phyloP scores from a whole-genome alignment of 2,888 invertebrate species.

The Leptogaster cylindrica region DNA sequence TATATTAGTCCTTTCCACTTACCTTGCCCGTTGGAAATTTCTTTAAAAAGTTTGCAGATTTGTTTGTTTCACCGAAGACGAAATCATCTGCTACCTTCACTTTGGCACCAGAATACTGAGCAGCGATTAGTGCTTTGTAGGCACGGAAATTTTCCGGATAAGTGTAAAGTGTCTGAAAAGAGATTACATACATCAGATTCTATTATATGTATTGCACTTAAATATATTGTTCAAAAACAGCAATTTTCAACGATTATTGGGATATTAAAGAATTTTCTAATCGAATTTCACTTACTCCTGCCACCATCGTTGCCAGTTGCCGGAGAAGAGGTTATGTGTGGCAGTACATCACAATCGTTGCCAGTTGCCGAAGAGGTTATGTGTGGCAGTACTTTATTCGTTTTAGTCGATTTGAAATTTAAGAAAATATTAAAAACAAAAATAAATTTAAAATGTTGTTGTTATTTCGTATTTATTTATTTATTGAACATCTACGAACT shows the following conservation, averaged over 20 bases:
- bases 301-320: conserved; percentile 71
- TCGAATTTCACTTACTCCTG: conserved; percentile 69
- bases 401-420: too few species aligned
- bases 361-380: too few species aligned
- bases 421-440: too few species aligned
- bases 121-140: conserved; percentile 96
- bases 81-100: conserved; percentile 84
- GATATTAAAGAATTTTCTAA: conserved; percentile 14
- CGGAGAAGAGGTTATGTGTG: too few species aligned
- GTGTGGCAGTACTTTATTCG: too few species aligned
- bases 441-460: too few species aligned
- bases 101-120: conserved; percentile 91
- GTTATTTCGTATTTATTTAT: too few species aligned
- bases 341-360: too few species aligned
- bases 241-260: not conserved
- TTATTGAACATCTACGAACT: too few species aligned
- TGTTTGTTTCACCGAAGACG: conserved; percentile 93
- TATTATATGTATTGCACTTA: not conserved
- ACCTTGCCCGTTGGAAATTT: conserved; percentile 99
- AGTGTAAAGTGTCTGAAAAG: conserved; percentile 83
- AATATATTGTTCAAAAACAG: not conserved
- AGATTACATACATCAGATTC: conserved; percentile 2
- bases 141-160: conserved; percentile 98
- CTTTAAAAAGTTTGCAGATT: conserved; percentile 81
- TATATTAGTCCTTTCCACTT: conserved; percentile 61